phyloP scores from a whole-genome alignment of 1,140 invertebrate genomes.

The Drepana arcuata region DNA sequence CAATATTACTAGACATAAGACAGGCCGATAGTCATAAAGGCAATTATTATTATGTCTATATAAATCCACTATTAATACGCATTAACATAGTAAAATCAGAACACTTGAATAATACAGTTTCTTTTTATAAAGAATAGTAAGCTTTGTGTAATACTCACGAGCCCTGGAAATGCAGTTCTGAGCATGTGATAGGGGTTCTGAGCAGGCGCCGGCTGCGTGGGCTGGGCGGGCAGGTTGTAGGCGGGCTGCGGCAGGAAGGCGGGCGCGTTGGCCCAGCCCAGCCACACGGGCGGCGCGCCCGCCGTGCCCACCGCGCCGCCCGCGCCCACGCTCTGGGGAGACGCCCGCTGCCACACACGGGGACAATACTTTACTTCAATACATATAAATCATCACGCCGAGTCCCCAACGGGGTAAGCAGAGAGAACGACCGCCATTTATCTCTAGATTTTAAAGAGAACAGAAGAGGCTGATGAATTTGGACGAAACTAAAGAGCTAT shows the following conservation, averaged over 20 bases:
- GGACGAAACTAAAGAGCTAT: too few species aligned
- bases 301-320: constrained; percentile 7
- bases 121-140: too few species aligned
- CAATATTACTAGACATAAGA: too few species aligned
- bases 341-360: constrained; percentile 10
- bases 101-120: too few species aligned
- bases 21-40: too few species aligned
- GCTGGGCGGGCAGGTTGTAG: constrained; percentile 8
- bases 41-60: too few species aligned
- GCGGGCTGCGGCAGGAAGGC: constrained; percentile 11
- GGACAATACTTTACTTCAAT: not conserved
- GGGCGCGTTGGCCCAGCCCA: constrained; percentile 32
- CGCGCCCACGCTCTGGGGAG: constrained; percentile 9
- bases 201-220: constrained; percentile 9
- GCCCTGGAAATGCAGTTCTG: constrained; percentile 33
- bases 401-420: too few species aligned
- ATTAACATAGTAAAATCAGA: too few species aligned
- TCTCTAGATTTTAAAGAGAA: too few species aligned
- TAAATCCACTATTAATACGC: too few species aligned
- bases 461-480: too few species aligned
- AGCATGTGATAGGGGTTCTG: constrained; percentile 32
- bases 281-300: constrained; percentile 20
- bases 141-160: constrained; percentile 33
- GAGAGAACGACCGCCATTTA: too few species aligned
- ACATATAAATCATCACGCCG: not conserved